A percentile compares a stretch with the other conserved stretches of the same genome.
Evolutionary conservation across 2,113 vertebrate species (phyloP).

Genomic region (Acrocephalus arundinaceus): DNA sequence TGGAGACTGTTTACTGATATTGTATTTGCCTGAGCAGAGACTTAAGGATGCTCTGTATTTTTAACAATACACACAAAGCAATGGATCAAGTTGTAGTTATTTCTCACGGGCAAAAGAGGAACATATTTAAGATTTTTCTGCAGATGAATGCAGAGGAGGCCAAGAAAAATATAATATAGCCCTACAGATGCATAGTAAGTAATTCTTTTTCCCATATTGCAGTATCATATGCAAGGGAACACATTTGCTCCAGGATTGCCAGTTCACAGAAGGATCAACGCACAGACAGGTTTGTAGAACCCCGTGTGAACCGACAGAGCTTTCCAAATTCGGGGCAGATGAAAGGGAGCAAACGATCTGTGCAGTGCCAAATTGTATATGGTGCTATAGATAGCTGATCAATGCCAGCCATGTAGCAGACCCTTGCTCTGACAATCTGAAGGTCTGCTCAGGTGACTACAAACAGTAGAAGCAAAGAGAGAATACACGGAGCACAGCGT

Average conservation of each 20-base stretch:
- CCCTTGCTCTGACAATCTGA: conserved; percentile 47
- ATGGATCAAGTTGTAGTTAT: conserved; percentile 8
- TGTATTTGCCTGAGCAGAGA: neutral
- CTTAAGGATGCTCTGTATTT: conserved; percentile 8
- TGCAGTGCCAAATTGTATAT: conserved; percentile 34
- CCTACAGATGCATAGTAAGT: conserved; percentile 63
- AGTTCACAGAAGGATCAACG: conserved; percentile 67
- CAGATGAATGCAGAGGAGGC: conserved; percentile 46
- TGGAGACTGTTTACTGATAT: neutral
- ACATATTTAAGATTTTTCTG: conserved; percentile 63
- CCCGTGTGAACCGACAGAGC: conserved; percentile 43
- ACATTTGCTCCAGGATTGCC: conserved; percentile 66
- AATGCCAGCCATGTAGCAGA: conserved; percentile 52
- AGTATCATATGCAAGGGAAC: conserved; percentile 60
- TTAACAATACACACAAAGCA: conserved; percentile 50
- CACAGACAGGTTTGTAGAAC: conserved; percentile 64
- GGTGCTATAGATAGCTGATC: conserved; percentile 49
- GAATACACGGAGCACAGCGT: conserved; percentile 66
- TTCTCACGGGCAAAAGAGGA: conserved; percentile 39
- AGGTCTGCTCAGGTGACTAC: conserved; percentile 59
- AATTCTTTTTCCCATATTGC: conserved; percentile 65
- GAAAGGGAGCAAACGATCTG: conserved; percentile 38
- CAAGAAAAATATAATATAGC: conserved; percentile 64
- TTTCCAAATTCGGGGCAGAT: conserved; percentile 58
- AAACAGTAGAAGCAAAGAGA: conserved; percentile 62